phyloP scores from a whole-genome alignment of 2,113 vertebrate species.

The Hippoglossus stenolepis region DNA sequence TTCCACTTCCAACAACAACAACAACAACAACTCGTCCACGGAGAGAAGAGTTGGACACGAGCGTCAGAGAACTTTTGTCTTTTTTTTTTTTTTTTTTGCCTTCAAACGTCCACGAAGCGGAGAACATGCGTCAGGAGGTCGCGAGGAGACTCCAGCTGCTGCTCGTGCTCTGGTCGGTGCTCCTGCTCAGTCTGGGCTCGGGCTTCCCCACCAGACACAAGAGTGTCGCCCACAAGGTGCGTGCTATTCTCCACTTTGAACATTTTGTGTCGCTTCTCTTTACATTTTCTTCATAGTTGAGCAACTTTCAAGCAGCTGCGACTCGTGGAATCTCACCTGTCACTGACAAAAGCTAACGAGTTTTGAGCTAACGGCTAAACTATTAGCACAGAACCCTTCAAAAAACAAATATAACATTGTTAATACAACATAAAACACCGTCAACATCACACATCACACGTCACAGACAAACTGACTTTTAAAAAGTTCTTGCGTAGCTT shows the following conservation, averaged over 20 bases:
- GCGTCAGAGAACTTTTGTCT: neutral
- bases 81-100: neutral
- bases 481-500: neutral
- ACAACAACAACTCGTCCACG: neutral
- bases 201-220: constrained; percentile 84
- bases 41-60: neutral
- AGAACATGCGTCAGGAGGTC: constrained; percentile 79
- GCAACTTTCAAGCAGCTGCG: neutral
- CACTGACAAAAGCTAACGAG: neutral
- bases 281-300: neutral
- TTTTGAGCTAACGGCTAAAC: no score
- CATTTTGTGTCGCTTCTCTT: fast-evolving
- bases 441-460: no score
- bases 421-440: no score
- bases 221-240: constrained; percentile 78
- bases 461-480: no score
- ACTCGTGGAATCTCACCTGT: constrained; percentile 35
- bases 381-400: no score
- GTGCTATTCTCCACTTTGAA: constrained; percentile 18
- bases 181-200: constrained; percentile 70
- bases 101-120: constrained; percentile 4
- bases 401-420: no score
- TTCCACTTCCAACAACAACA: neutral
- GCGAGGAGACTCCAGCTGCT: constrained; percentile 75
- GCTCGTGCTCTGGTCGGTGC: constrained; percentile 74